Evolutionary conservation across 2,888 invertebrate species (phyloP), one percentile per base, ranked within the genome.

Genomic region (Achlya flavicornis): DNA sequence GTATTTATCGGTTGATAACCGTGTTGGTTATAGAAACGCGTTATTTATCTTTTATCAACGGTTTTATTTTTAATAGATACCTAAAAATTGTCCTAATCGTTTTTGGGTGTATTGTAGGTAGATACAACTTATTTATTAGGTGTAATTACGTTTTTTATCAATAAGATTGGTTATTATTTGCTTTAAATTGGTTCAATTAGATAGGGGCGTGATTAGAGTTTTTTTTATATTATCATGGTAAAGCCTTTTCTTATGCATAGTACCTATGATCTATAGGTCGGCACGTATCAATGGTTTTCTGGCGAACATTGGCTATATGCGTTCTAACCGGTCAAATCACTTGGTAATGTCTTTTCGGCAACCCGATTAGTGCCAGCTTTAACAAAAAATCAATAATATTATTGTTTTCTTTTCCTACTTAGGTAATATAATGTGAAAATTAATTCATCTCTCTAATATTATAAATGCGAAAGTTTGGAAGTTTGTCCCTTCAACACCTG

Each of bases 81-180:
- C 38, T 60, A 60, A 12, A 60, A 60, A 16, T 4, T 12, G 19
- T 60, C 48, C 48, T 48, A 48, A 60, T 41, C 38, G 6, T 43
- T 38, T 38, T 26, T 38, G 16, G 38, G 16, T 32, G 38, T 41
- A 60, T 60, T 43, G 41, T 43, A 35, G 3, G 43, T 38, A 38
- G 14, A 11, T 38, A 53, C 48, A 48, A 16, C 4, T 53, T 53
- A 16, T 48, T 14, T 48, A 48, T 48, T 16, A 48, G 6, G 53
- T 53, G 53, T 53, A 53, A 53, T 53, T 53, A 53, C 19, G 19
- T 16, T 38, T 60, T 16, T 60, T 60, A 60, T 60, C 60, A 12
- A 43, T 16, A 14, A 60, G 43, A 60, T 60, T 60, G 41, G 16
- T 60, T 16, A 43, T 41, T 60, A 43, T 16, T n/a, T 53, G 53